A percentile compares a stretch with the other conserved stretches of the same genome.
These are phyloP conservation scores for Mandrillus leucophaeus DNA, from an alignment of 2,113 vertebrate genomes.

Conservation along the genomic window DNA sequence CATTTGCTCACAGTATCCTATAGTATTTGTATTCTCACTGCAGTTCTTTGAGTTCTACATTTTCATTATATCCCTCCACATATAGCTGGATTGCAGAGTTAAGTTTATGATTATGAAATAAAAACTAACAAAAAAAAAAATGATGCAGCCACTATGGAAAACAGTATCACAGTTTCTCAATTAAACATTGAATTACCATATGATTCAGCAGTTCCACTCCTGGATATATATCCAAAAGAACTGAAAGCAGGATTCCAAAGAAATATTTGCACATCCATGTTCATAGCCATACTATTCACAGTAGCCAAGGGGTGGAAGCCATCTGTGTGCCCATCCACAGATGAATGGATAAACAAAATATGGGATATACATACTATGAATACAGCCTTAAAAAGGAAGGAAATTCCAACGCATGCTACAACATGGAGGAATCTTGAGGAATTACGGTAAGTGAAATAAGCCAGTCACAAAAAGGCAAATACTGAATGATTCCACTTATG, in stretches of 20 bases:
- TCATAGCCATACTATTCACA: neutral
- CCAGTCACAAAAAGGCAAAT: neutral
- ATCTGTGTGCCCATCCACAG: neutral
- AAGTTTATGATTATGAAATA: conserved; percentile 67
- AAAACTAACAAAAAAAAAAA: conserved; percentile 70
- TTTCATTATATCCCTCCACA: conserved; percentile 15
- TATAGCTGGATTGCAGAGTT: conserved; percentile 63
- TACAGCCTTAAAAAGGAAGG: neutral
- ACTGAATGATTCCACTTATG: neutral
- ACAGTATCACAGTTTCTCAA: neutral
- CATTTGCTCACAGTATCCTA: accelerated
- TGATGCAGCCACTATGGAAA: neutral
- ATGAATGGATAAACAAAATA: neutral
- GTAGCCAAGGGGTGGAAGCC: neutral
- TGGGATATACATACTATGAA: neutral
- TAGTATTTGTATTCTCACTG: conserved; percentile 58
- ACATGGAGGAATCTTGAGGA: neutral
- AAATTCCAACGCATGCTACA: neutral
- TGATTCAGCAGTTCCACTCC: neutral
- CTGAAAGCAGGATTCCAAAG: neutral
- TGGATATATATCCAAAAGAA: neutral
- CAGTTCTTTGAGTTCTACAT: conserved; percentile 61
- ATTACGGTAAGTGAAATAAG: neutral
- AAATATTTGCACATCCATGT: neutral
- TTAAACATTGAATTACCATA: neutral